These are phyloP conservation scores for Micronisus gabar DNA, from an alignment of 2,113 vertebrate species.

Conservation along the genomic window DNA sequence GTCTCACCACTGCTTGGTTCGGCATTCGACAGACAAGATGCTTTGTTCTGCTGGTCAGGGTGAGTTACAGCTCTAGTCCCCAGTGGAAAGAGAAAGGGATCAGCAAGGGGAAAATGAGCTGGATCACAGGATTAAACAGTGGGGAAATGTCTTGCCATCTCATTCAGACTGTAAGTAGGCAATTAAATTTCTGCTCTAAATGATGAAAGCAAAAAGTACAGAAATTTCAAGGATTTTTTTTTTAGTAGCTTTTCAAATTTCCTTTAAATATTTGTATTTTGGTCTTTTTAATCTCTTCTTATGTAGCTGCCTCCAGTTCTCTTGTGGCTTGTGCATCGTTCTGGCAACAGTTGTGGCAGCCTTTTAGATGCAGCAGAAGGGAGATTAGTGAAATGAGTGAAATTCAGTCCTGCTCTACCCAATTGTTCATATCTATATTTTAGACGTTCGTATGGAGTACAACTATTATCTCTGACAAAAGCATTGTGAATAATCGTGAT, in stretches of 20 bases:
- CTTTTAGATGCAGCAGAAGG: slow-evolving; percentile 23
- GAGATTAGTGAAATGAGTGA: slow-evolving; percentile 12
- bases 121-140: background rate
- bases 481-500: background rate
- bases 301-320: slow-evolving; percentile 16
- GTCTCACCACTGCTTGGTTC: background rate
- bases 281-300: slow-evolving; percentile 32
- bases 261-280: background rate
- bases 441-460: background rate
- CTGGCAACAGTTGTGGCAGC: background rate
- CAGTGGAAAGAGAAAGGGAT: background rate
- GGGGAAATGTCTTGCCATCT: background rate
- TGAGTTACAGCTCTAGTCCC: background rate
- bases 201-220: background rate
- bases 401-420: slow-evolving; percentile 12
- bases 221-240: background rate
- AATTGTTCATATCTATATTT: background rate
- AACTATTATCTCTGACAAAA: background rate
- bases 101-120: background rate
- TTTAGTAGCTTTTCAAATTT: background rate
- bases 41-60: background rate
- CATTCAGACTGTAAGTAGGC: background rate
- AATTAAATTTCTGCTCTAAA: background rate
- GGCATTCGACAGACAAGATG: background rate
- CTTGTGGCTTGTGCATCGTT: background rate